Evolutionary conservation across 2,797 vertebrate genomes (phyloP).

Genomic region (Ceyx erithaca): DNA sequence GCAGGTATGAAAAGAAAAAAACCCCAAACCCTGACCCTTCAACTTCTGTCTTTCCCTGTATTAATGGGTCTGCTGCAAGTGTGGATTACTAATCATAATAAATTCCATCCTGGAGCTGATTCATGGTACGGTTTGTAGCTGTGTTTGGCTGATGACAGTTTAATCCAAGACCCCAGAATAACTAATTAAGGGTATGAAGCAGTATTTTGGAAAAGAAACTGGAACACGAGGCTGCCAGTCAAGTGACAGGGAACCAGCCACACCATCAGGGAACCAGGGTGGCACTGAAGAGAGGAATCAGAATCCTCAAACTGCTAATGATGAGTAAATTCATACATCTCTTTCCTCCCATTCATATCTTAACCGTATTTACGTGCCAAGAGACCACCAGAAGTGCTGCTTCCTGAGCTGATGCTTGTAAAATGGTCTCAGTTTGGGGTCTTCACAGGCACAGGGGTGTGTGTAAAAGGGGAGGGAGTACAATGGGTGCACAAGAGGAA

Average conservation of each 20-base stretch:
- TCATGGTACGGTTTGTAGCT: not conserved
- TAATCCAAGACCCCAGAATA: not conserved
- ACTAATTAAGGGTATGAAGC: not conserved
- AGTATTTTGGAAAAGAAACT: not conserved
- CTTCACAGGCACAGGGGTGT: not conserved
- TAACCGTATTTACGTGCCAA: not conserved
- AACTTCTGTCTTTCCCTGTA: not conserved
- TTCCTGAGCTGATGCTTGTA: fast-evolving
- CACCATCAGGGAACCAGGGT: not conserved
- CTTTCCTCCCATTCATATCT: not conserved
- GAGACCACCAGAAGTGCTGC: fast-evolving
- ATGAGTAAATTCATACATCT: not conserved
- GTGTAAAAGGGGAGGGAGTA: not conserved
- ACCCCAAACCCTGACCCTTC: not conserved
- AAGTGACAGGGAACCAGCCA: not conserved
- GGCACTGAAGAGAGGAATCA: not conserved
- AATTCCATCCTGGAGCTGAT: not conserved
- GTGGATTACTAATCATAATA: conserved; percentile 2
- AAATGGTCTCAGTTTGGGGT: not conserved
- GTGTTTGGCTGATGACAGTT: not conserved
- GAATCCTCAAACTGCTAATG: not conserved
- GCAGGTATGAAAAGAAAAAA: not conserved
- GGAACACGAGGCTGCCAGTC: not conserved
- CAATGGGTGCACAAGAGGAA: not conserved
- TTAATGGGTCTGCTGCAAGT: not conserved